Conservation (phyloP, 2,888 invertebrate genomes). For the Lithophane semibrunnea region DNA sequence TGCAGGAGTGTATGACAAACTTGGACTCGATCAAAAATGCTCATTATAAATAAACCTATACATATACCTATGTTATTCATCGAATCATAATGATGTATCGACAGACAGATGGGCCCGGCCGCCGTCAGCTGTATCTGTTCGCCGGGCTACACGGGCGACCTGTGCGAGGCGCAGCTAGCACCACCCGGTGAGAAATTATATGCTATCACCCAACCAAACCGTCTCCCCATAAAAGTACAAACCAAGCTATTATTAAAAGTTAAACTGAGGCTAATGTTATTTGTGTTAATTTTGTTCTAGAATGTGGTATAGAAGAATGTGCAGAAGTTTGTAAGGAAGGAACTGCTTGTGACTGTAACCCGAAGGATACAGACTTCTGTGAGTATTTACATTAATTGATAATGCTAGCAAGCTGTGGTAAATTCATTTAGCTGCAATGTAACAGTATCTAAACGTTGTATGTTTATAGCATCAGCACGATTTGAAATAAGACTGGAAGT, state of each 20-base stretch:
- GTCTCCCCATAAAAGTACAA: neutral
- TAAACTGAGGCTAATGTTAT: neutral
- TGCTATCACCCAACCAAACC: neutral
- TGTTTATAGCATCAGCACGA: slow-evolving; percentile 89
- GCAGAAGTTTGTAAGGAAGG: slow-evolving; percentile 80
- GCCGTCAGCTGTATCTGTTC: slow-evolving; percentile 94
- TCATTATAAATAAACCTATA: neutral
- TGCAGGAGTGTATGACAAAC: too few species aligned
- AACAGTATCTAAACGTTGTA: neutral
- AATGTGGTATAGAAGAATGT: slow-evolving; percentile 86
- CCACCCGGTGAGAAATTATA: slow-evolving; percentile 81
- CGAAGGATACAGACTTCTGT: slow-evolving; percentile 83
- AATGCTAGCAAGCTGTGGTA: neutral
- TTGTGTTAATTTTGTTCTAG: slow-evolving; percentile 71
- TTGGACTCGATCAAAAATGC: neutral
- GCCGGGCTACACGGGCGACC: slow-evolving; percentile 92
- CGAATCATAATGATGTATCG: slow-evolving; percentile 20
- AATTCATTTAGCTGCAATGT: slow-evolving; percentile 54
- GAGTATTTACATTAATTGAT: slow-evolving; percentile 64
- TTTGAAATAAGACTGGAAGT: slow-evolving; percentile 91
- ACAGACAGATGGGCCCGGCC: slow-evolving; percentile 94
- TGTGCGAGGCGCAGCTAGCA: slow-evolving; percentile 92
- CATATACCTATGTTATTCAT: neutral
- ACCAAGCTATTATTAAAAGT: neutral
- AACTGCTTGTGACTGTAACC: slow-evolving; percentile 82